Conservation (phyloP, 2,113 vertebrate genomes). For the Colinus virginianus region DNA sequence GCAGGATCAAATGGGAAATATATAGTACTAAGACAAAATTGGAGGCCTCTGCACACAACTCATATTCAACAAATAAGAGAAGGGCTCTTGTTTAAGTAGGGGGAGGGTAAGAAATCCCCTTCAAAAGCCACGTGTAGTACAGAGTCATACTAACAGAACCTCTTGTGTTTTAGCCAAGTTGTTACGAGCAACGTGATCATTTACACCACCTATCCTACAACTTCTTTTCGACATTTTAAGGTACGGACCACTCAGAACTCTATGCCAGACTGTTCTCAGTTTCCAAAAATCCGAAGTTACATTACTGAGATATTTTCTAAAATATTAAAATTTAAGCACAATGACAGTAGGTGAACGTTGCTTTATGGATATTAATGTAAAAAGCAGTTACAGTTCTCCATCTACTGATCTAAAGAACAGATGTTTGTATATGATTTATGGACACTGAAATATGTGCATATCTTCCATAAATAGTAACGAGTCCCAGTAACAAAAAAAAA, state of each 20-base stretch:
- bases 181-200: too few species aligned
- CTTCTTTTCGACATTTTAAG: background rate
- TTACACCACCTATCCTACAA: background rate
- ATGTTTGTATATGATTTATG: slow-evolving; percentile 69
- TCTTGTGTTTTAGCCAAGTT: background rate
- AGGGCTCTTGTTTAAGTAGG: background rate
- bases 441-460: slow-evolving; percentile 51
- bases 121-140: background rate
- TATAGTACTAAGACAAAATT: background rate
- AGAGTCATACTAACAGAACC: background rate
- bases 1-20: background rate
- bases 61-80: background rate
- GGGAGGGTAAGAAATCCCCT: background rate
- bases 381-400: slow-evolving; percentile 65
- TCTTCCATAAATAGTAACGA: slow-evolving; percentile 70
- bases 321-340: background rate
- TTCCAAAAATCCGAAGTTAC: background rate
- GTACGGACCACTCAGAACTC: background rate
- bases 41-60: background rate
- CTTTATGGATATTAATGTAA: slow-evolving; percentile 54
- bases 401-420: slow-evolving; percentile 74
- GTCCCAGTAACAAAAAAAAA: slow-evolving; percentile 58
- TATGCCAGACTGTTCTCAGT: background rate
- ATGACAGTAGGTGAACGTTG: slow-evolving; percentile 40
- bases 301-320: slow-evolving; percentile 32